phyloP scores from a whole-genome alignment of 1,140 invertebrate species.

The Bradynema listronoti region DNA sequence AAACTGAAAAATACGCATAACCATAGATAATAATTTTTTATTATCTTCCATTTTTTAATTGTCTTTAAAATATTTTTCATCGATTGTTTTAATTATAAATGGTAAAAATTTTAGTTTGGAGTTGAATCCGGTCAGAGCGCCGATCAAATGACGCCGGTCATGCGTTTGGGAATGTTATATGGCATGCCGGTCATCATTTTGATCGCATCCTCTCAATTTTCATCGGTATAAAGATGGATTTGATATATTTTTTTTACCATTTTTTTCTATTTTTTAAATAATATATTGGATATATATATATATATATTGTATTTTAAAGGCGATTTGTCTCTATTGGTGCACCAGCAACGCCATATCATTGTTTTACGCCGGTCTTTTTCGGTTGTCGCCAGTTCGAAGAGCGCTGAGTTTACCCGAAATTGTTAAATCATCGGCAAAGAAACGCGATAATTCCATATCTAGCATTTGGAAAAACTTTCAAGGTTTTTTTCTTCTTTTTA shows the following conservation, averaged over 20 bases:
- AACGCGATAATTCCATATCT: slow-evolving; percentile 44
- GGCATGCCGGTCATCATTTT: slow-evolving; percentile 73
- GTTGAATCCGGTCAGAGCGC: slow-evolving; percentile 38
- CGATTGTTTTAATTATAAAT: no score
- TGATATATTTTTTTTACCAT: slow-evolving; percentile 57
- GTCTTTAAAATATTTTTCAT: no score
- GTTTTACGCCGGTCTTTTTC: slow-evolving; percentile 72
- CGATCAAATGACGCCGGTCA: slow-evolving; percentile 38
- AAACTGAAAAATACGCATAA: no score
- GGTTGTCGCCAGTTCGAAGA: slow-evolving; percentile 68
- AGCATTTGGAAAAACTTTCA: no score
- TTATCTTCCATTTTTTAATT: no score
- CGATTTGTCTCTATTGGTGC: slow-evolving; percentile 81
- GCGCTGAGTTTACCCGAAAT: slow-evolving; percentile 71
- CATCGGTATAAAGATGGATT: no score
- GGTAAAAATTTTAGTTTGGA: slow-evolving; percentile 33
- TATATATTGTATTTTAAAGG: slow-evolving; percentile 61
- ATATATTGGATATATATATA: background rate
- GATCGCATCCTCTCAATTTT: slow-evolving; percentile 78
- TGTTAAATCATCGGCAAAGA: slow-evolving; percentile 63
- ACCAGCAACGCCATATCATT: slow-evolving; percentile 81
- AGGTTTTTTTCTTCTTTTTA: no score
- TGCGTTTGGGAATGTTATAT: slow-evolving; percentile 43
- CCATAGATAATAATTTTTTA: no score
- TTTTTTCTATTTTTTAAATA: slow-evolving; percentile 12